Base-by-base conservation (phyloP, 2,113 vertebrate genomes). In the Platichthys stellatus region DNA sequence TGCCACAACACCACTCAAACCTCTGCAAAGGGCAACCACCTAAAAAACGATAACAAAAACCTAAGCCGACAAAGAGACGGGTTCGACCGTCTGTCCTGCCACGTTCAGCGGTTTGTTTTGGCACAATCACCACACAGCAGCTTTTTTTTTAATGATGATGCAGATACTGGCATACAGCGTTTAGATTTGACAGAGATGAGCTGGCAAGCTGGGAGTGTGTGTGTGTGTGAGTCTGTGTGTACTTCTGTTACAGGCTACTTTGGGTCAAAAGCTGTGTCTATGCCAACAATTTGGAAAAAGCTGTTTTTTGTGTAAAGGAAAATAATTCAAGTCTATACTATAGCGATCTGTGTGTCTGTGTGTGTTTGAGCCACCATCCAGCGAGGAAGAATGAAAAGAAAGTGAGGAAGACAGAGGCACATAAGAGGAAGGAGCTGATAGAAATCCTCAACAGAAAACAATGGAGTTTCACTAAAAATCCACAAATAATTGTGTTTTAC, bases 41-140 rank as follows among this genome's bases (percentile, higher is more conserved):
- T 53, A 70, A 63, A 59, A 63, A 38, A 31, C 31, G 5, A 57
- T 24, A 18, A 57, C 6, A 57, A 9, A 43, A 75, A 47, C 74
- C 61, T 79, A 18, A 71, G 59, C 23, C 1, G 60, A 76, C 61
- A 82, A 80, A 54, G 66, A 14, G 61, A 54, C 53, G 24, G 38
- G 40, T 38, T 66, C 26, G 63, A 20, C 47, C 17, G 17, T 64
- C 64, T 53, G 72, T 56, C 75, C 68, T 51, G 54, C 72, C 76
- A 74, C 65, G 68, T 80, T 88, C 83, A 86, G 78, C 61, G 10
- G 70, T 83, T 90, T 86, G 81, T 85, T 86, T 90, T 83, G 85
- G 82, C 88, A 86, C 78, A 69, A 47, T 43, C 64, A 61, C 47
- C n/a, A 14, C 74, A 78, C 54, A 63, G 78, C 76, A 65, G 40